These are phyloP conservation scores for Drosophila kepulauana DNA, from an alignment of 1,140 invertebrate genomes.

Conservation along the genomic window DNA sequence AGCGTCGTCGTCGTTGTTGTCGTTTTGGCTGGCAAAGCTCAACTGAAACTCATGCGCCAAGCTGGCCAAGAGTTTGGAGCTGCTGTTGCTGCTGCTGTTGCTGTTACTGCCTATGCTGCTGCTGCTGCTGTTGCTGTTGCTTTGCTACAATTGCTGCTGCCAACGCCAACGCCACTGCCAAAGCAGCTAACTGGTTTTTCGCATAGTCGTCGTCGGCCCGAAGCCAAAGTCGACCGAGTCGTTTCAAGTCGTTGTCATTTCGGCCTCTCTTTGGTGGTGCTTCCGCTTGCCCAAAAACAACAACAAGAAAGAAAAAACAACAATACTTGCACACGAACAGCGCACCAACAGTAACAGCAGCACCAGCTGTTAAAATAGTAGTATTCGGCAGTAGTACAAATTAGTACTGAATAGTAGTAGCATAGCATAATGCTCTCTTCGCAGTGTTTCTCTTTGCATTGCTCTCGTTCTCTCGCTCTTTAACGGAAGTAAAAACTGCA, in stretches of 20 bases:
- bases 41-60: constrained; percentile 57
- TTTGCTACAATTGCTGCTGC: constrained; percentile 18
- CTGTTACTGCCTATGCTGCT: not conserved
- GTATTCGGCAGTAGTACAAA: constrained; percentile 28
- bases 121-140: not conserved
- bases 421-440: constrained; percentile 19
- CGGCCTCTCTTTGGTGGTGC: constrained; percentile 23
- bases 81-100: too few species aligned
- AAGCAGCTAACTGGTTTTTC: constrained; percentile 51
- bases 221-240: constrained; percentile 57
- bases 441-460: constrained; percentile 10
- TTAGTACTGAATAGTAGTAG: constrained; percentile 27
- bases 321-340: constrained; percentile 3
- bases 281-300: constrained; percentile 39
- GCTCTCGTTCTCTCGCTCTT: constrained; percentile 37
- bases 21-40: constrained; percentile 75
- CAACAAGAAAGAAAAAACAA: not conserved
- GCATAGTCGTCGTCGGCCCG: constrained; percentile 35
- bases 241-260: constrained; percentile 30
- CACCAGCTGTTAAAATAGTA: constrained; percentile 37
- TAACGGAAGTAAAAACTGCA: constrained; percentile 70
- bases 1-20: constrained; percentile 61
- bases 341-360: constrained; percentile 14
- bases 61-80: constrained; percentile 33
- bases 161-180: constrained; percentile 33